Evolutionary conservation across 2,888 invertebrate genomes (phyloP).

Genomic region (Mesoligia furuncula): DNA sequence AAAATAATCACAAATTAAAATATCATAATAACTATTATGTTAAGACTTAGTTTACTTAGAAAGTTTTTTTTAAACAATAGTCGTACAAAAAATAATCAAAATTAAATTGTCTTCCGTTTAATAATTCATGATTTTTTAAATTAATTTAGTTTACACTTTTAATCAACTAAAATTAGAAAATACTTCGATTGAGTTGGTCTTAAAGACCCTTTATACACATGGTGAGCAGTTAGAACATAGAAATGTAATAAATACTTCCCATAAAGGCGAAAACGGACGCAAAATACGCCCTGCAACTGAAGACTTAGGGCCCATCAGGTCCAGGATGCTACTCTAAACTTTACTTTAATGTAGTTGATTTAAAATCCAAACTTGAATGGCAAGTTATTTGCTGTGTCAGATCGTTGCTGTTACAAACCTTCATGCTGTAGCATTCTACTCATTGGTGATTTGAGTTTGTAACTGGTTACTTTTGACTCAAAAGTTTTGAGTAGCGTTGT

Average conservation of each 20-base stretch:
- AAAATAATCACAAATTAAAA: constrained; percentile 22
- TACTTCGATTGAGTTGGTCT: not conserved
- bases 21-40: constrained; percentile 8
- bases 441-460: too few relatives aligned
- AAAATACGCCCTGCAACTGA: not conserved
- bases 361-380: too few relatives aligned
- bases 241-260: not conserved
- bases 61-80: not conserved
- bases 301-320: too few relatives aligned
- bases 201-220: not conserved
- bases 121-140: not conserved
- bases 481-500: too few relatives aligned
- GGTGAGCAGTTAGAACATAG: not conserved
- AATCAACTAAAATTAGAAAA: not conserved
- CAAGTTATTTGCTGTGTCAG: too few relatives aligned
- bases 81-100: constrained; percentile 3
- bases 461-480: too few relatives aligned
- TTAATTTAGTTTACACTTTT: not conserved
- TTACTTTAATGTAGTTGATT: too few relatives aligned
- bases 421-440: too few relatives aligned
- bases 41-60: not conserved
- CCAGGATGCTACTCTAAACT: too few relatives aligned
- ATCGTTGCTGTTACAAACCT: too few relatives aligned
- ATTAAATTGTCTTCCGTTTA: not conserved
- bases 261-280: not conserved